Evolutionary conservation across 2,797 vertebrate species (phyloP), one percentile per base, ranked within the genome.

Genomic region (Miichthys miiuy): DNA sequence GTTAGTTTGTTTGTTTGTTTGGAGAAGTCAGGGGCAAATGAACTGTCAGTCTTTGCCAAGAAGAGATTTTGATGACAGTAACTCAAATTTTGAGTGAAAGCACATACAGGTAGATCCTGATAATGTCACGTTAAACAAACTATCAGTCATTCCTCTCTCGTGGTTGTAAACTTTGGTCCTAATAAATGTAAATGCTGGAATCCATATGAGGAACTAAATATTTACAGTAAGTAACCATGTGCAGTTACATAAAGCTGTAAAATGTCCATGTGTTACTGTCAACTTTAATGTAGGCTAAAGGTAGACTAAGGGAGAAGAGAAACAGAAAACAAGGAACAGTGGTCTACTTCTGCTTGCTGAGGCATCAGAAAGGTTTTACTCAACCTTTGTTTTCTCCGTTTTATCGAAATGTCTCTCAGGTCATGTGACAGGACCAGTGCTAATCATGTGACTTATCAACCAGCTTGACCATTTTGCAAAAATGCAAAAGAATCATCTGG

Each of bases 401-500:
- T 68, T 54, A 27, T 54, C 50, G 42, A 27, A 47, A 68, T 25
- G 34, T 68, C 51, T 68, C 44, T 65, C 20, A 38, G 25, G 80
- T 93, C 90, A 88, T 74, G 72, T 86, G 91, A 89, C 77, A 18
- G 56, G 14, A 41, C 58, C 75, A 47, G 9, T 57, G 60, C 51
- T 66, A 56, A 63, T 79, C 91, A 88, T 89, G 86, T 91, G 92
- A 92, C 71, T 68, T 81, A 63, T 83, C 72, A 90, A 87, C 87
- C 51, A 63, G 79, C 87, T 72, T 61, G n/a, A 60, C 9, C 17
- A 2, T 81, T 81, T 82, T 0, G 4, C 1, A 69, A n/a, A 79
- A 65, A 27, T 54, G 27, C 4, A 17, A 8, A 81, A 69, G 9
- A 42, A 34, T 75, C 38, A 65, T 52, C 61, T 0, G 6, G 41